Percentiles rank a stretch among this genome's conserved stretches.
Conservation (phyloP, 2,113 vertebrate genomes). For the Oxygymnocypris stewartii region DNA sequence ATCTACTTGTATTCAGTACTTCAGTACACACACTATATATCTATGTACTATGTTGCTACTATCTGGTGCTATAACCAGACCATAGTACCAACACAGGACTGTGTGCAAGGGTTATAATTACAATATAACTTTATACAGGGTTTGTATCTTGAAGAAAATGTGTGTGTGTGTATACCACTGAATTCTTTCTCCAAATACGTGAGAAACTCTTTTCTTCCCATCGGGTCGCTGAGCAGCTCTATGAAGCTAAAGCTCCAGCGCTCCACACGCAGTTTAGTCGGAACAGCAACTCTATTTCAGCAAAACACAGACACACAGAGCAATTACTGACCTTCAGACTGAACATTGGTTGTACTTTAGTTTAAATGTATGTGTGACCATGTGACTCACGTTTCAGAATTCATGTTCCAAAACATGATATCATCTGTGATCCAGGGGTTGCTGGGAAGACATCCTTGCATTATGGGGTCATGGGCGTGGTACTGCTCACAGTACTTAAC, state of each 20-base stretch:
- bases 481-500: conserved; percentile 88
- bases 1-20: not conserved
- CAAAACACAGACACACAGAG: not conserved
- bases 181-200: conserved; percentile 93
- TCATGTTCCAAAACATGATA: conserved; percentile 83
- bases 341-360: not conserved
- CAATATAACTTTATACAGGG: too few relatives aligned
- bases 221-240: conserved; percentile 81
- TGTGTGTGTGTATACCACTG: conserved; percentile 81
- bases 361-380: conserved; percentile 24
- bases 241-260: conserved; percentile 89
- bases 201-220: conserved; percentile 83
- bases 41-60: not conserved
- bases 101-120: too few relatives aligned
- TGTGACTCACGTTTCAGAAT: conserved; percentile 78
- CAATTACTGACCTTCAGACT: not conserved
- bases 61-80: not conserved
- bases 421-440: conserved; percentile 95
- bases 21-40: too few relatives aligned
- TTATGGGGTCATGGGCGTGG: conserved; percentile 85
- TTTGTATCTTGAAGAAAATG: too few relatives aligned
- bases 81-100: not conserved
- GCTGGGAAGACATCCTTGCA: conserved; percentile 92
- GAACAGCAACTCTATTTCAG: conserved; percentile 73
- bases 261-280: conserved; percentile 86